Percentiles rank a stretch among this genome's conserved stretches.
Evolutionary conservation across 53 echinoderm and acorn worm species (phyloP).

Genomic region (Actinopyga echinites): DNA sequence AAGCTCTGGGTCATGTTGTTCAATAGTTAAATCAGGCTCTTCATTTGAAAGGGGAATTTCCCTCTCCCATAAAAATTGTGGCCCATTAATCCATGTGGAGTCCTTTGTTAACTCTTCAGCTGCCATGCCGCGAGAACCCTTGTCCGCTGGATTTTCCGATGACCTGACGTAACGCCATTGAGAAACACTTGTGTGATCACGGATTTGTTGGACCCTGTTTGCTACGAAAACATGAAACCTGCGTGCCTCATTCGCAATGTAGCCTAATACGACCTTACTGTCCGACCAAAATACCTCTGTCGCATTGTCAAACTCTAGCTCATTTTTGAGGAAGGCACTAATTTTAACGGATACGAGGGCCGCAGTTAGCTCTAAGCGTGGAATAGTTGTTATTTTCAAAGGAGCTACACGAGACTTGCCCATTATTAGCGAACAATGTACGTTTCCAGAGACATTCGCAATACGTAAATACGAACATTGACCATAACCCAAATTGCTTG

Average conservation of each 20-base stretch:
- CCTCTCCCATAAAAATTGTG: constrained; percentile 23
- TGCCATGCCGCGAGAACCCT: constrained; percentile 31
- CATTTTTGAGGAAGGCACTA: constrained; percentile 47
- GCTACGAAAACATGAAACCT: constrained; percentile 57
- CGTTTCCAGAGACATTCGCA: constrained; percentile 25
- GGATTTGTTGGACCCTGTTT: constrained; percentile 50
- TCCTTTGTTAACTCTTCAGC: constrained; percentile 18
- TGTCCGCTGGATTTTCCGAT: constrained; percentile 45
- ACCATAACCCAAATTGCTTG: constrained; percentile 59
- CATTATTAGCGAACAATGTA: constrained; percentile 54
- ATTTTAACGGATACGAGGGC: constrained; percentile 48
- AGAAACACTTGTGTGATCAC: constrained; percentile 5
- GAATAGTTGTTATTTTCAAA: constrained; percentile 43
- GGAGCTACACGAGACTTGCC: constrained; percentile 57
- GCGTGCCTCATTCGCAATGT: constrained; percentile 49
- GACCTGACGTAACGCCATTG: constrained; percentile 50
- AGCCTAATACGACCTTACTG: constrained; percentile 56
- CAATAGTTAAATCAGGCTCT: neutral
- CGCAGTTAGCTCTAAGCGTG: constrained; percentile 60
- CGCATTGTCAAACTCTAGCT: constrained; percentile 39
- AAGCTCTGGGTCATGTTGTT: constrained; percentile 41
- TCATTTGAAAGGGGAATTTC: neutral
- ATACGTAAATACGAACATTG: constrained; percentile 65
- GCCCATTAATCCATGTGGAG: constrained; percentile 33
- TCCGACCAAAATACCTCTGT: constrained; percentile 58